phyloP scores from a whole-genome alignment of 1,140 invertebrate species.

The Pogonognathellus flavescens region DNA sequence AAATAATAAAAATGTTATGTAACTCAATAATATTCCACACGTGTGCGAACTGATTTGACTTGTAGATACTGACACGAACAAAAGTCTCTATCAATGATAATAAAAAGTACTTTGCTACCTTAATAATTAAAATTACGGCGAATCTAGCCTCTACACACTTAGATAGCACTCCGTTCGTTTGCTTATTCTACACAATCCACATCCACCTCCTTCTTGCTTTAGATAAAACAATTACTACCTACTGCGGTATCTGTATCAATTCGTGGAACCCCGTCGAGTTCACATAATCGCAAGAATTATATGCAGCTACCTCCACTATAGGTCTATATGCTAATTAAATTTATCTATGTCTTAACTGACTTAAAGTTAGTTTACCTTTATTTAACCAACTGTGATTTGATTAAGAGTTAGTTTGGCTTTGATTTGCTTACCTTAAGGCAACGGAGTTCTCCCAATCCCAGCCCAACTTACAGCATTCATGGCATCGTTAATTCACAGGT shows the following conservation, averaged over 20 bases:
- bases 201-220: no score
- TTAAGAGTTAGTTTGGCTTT: slow-evolving; percentile 28
- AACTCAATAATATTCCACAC: not conserved
- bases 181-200: no score
- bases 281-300: no score
- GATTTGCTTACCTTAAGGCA: slow-evolving; percentile 37
- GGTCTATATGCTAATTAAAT: no score
- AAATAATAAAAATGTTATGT: not conserved
- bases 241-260: no score
- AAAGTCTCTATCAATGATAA: not conserved
- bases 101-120: no score
- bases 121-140: no score
- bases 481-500: slow-evolving; percentile 41
- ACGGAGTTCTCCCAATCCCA: slow-evolving; percentile 45
- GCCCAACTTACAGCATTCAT: slow-evolving; percentile 39
- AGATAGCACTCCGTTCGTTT: no score
- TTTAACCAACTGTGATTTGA: slow-evolving; percentile 16
- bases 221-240: no score
- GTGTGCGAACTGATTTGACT: slow-evolving; percentile 13
- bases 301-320: no score
- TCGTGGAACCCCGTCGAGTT: no score
- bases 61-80: not conserved
- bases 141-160: no score
- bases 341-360: not conserved
- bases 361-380: not conserved